Percentiles rank a stretch among this genome's conserved stretches.
phyloP scores from a whole-genome alignment of 2,797 vertebrate species.

The Pyrocephalus nanus region DNA sequence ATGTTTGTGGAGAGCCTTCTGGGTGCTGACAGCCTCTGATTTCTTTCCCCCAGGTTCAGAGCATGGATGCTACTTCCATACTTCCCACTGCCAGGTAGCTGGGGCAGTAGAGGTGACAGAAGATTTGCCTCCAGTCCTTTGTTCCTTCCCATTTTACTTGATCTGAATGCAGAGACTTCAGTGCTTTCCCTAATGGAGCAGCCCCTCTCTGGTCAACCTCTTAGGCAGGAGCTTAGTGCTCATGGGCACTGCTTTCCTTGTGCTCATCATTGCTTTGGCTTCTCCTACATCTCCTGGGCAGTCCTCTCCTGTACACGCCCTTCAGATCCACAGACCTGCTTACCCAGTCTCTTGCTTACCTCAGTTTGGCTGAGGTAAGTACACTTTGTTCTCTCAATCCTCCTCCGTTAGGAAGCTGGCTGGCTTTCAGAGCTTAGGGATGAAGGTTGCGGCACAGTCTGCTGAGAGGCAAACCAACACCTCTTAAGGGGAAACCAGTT shows the following conservation, averaged over 20 bases:
- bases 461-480: not conserved
- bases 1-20: not conserved
- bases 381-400: not conserved
- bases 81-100: not conserved
- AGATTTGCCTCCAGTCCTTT: not conserved
- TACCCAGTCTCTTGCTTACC: slow-evolving; percentile 22
- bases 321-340: slow-evolving; percentile 17
- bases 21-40: not conserved
- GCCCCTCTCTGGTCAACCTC: not conserved
- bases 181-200: not conserved
- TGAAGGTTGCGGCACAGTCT: not conserved
- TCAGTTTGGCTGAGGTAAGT: slow-evolving; percentile 2
- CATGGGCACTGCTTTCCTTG: not conserved
- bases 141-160: not conserved
- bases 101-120: not conserved
- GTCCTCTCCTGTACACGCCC: not conserved
- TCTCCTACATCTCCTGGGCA: not conserved
- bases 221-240: not conserved
- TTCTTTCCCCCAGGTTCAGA: not conserved
- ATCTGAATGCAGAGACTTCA: not conserved
- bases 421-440: slow-evolving; percentile 3
- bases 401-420: not conserved
- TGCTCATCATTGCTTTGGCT: not conserved
- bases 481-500: not conserved
- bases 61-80: not conserved